These are phyloP conservation scores for Nipponia nippon DNA, from an alignment of 2,113 vertebrate species.

Conservation along the genomic window DNA sequence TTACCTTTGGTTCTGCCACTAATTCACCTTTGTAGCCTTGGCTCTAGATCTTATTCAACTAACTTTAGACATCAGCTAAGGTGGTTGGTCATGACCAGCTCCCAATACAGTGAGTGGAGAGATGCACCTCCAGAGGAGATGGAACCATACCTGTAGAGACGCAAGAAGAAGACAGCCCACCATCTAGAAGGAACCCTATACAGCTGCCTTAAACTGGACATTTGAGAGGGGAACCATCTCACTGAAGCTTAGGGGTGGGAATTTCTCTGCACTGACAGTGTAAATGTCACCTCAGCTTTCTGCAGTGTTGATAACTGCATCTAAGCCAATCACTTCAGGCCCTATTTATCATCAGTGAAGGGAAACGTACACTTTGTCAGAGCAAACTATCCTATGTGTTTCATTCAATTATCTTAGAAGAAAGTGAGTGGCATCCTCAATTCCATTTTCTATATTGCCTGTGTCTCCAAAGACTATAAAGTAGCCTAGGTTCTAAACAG, in stretches of 20 bases:
- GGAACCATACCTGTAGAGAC: neutral
- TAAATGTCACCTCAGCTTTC: neutral
- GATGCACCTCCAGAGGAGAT: neutral
- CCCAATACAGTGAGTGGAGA: neutral
- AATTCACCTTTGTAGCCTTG: neutral
- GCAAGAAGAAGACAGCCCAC: neutral
- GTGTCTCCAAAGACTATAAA: neutral
- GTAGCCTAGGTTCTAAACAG: neutral
- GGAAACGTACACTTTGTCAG: neutral
- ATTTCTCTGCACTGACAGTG: neutral
- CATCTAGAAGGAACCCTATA: neutral
- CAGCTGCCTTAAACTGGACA: neutral
- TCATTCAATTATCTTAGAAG: neutral
- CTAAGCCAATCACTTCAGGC: neutral
- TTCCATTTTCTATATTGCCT: neutral
- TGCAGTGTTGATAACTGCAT: too few species aligned
- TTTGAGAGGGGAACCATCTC: neutral
- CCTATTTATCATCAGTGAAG: accelerated
- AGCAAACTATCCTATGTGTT: neutral
- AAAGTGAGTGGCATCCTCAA: accelerated
- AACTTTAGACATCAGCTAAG: neutral
- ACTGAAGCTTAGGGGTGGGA: neutral
- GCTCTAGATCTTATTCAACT: neutral
- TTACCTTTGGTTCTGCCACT: neutral
- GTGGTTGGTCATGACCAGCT: neutral